Evolutionary conservation across 2,113 vertebrate genomes (phyloP).

Genomic region (Petroica traversi): DNA sequence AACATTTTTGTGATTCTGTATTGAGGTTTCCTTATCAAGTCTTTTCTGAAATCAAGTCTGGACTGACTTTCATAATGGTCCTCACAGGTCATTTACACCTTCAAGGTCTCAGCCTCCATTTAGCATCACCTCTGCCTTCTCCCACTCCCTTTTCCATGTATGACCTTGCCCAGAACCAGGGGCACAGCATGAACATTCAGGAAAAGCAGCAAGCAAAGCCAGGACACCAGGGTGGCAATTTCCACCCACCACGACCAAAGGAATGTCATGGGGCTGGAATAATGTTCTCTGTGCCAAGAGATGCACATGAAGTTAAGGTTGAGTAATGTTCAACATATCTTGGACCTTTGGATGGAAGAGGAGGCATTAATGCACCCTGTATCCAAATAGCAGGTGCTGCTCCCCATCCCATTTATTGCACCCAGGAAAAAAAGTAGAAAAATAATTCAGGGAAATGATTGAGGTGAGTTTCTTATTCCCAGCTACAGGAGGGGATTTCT

Average conservation of each 20-base stretch:
- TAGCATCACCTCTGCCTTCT: background rate
- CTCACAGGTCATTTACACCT: background rate
- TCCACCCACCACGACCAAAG: background rate
- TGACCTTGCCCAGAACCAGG: background rate
- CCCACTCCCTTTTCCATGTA: background rate
- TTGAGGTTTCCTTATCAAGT: background rate
- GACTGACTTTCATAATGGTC: background rate
- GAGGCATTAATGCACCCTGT: background rate
- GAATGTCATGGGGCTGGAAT: background rate
- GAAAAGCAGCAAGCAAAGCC: background rate
- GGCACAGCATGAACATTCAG: background rate
- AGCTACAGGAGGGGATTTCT: background rate
- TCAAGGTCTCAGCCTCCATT: background rate
- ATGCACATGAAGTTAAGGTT: background rate
- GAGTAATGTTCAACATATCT: background rate
- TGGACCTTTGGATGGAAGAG: background rate
- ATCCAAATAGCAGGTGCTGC: background rate
- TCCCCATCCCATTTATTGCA: accelerated
- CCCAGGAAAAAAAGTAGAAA: background rate
- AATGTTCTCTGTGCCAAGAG: background rate
- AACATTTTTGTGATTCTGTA: background rate
- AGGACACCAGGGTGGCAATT: background rate
- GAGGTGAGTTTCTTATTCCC: background rate
- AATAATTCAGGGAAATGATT: background rate
- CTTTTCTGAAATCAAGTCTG: background rate